A percentile compares a stretch with the other conserved stretches of the same genome.
Evolutionary conservation across 2,888 invertebrate species (phyloP).

Genomic region (Heliconius ismenius): DNA sequence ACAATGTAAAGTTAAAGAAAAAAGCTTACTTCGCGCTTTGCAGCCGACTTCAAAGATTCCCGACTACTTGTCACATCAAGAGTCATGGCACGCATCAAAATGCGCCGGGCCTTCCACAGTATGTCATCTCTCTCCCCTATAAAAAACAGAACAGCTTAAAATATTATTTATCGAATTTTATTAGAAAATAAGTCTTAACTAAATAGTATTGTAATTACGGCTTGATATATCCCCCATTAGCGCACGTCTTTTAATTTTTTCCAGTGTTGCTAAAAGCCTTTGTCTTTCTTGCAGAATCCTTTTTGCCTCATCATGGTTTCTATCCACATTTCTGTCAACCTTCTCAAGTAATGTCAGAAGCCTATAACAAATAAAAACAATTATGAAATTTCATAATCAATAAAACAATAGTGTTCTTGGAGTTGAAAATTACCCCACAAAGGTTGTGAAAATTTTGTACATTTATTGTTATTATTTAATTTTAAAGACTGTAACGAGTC

Average conservation of each 20-base stretch:
- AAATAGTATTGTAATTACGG: neutral
- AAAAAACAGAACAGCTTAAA: neutral
- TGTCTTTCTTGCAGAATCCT: slow-evolving; percentile 13
- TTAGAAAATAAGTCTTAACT: neutral
- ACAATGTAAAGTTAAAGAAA: too few relatives aligned
- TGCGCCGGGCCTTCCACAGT: slow-evolving; percentile 10
- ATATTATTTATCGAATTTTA: neutral
- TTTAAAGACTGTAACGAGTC: too few relatives aligned
- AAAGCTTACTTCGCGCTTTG: slow-evolving; percentile 10
- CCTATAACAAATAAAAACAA: neutral
- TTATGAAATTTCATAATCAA: neutral
- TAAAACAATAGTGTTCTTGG: neutral
- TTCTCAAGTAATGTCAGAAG: slow-evolving; percentile 1
- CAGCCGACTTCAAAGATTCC: slow-evolving; percentile 5
- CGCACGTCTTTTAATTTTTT: slow-evolving; percentile 8
- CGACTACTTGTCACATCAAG: slow-evolving; percentile 11
- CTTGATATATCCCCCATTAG: slow-evolving; percentile 12
- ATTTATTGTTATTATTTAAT: too few relatives aligned
- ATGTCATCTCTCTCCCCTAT: slow-evolving; percentile 13
- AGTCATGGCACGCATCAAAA: slow-evolving; percentile 13
- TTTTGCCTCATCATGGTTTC: slow-evolving; percentile 13
- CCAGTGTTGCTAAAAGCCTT: neutral
- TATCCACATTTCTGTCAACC: slow-evolving; percentile 6
- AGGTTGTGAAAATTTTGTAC: too few relatives aligned
- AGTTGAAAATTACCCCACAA: too few relatives aligned